These are phyloP conservation scores for Phataginus tetradactyla DNA, from an alignment of 2,797 vertebrate species.

Conservation along the genomic window DNA sequence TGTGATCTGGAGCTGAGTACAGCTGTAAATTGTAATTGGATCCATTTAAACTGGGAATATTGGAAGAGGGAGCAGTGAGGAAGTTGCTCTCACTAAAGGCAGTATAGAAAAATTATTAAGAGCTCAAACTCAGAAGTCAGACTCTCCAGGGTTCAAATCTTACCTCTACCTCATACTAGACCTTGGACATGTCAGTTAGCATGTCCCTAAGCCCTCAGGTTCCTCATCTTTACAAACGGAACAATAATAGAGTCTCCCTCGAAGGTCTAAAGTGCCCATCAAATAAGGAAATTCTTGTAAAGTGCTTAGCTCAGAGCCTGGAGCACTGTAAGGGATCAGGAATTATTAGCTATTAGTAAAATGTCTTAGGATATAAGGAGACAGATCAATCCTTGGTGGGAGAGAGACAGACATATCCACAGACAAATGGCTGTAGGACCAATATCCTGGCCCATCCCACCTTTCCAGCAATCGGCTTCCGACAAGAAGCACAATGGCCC, in stretches of 20 bases:
- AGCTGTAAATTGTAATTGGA: neutral
- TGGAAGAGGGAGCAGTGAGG: neutral
- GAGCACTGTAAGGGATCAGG: neutral
- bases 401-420: neutral
- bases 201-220: neutral
- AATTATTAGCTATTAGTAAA: neutral
- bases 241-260: neutral
- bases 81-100: neutral
- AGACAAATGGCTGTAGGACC: neutral
- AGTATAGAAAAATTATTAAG: neutral
- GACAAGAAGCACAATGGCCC: constrained; percentile 91
- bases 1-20: neutral
- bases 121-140: neutral
- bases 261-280: neutral
- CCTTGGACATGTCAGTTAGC: neutral
- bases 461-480: constrained; percentile 92
- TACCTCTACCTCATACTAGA: neutral
- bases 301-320: neutral
- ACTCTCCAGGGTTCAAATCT: neutral
- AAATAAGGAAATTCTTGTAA: neutral
- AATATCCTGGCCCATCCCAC: constrained; percentile 75
- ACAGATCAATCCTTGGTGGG: neutral
- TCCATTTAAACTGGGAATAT: neutral
- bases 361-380: neutral
- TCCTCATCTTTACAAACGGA: constrained; percentile 4